phyloP scores from a whole-genome alignment of 2,888 invertebrate species.

The Tiliacea citrago region DNA sequence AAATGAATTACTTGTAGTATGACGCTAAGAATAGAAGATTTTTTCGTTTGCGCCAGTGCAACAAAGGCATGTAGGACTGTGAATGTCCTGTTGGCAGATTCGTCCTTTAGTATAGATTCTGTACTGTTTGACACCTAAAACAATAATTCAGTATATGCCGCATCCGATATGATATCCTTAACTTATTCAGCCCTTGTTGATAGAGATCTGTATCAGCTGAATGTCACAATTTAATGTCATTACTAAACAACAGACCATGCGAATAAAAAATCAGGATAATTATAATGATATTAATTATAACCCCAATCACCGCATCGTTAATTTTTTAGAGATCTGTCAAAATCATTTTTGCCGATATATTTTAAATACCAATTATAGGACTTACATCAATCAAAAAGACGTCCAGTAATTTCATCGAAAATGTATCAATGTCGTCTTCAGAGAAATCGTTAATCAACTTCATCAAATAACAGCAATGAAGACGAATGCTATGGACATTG shows the following conservation, averaged over 20 bases:
- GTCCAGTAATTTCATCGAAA: constrained; percentile 73
- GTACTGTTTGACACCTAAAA: constrained; percentile 81
- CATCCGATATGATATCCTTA: not conserved
- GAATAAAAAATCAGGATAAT: not conserved
- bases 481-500: constrained; percentile 78
- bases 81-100: constrained; percentile 90
- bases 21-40: constrained; percentile 87
- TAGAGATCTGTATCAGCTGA: not conserved
- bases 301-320: not conserved
- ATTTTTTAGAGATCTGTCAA: not conserved
- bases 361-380: constrained; percentile 36
- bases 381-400: constrained; percentile 84
- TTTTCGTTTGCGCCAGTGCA: constrained; percentile 88
- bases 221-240: not conserved
- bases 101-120: constrained; percentile 89
- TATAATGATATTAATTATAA: not conserved
- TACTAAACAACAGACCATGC: not conserved
- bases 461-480: constrained; percentile 83
- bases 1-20: constrained; percentile 89
- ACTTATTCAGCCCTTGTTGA: not conserved
- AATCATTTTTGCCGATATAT: not conserved
- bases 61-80: constrained; percentile 90
- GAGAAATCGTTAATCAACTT: constrained; percentile 70
- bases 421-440: constrained; percentile 72
- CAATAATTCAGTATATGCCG: constrained; percentile 46